phyloP scores from a whole-genome alignment of 2,888 invertebrate genomes.

The Caenorhabditis plicata region DNA sequence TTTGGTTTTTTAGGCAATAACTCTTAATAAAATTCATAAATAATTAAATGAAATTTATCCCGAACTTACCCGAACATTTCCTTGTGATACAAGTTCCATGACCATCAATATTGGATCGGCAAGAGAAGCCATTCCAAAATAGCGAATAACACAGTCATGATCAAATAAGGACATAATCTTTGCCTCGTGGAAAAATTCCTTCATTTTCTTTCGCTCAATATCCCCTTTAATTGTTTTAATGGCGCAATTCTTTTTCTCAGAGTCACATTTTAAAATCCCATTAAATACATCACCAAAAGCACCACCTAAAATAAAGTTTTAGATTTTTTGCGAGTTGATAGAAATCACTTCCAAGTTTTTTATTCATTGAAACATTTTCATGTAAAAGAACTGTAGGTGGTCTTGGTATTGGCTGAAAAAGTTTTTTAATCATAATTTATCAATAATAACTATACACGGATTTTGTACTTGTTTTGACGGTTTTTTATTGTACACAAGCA shows the following conservation, averaged over 20 bases:
- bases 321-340: no score
- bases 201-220: neutral
- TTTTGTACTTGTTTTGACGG: no score
- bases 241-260: neutral
- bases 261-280: neutral
- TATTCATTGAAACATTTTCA: no score
- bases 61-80: neutral
- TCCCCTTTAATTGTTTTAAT: constrained; percentile 1
- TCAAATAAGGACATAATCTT: neutral
- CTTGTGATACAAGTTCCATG: neutral
- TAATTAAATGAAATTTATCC: neutral
- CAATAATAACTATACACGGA: no score
- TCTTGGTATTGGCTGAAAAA: no score
- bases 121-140: neutral
- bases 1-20: neutral
- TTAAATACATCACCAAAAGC: neutral
- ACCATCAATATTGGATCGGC: neutral
- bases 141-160: neutral
- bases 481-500: no score
- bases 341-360: no score
- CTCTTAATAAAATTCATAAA: neutral
- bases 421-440: no score
- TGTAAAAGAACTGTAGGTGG: no score
- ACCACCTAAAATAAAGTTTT: no score
- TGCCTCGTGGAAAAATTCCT: neutral